A percentile compares a stretch with the other conserved stretches of the same genome.
phyloP scores from a whole-genome alignment of 2,113 vertebrate species.

The Odobenus rosmarus region DNA sequence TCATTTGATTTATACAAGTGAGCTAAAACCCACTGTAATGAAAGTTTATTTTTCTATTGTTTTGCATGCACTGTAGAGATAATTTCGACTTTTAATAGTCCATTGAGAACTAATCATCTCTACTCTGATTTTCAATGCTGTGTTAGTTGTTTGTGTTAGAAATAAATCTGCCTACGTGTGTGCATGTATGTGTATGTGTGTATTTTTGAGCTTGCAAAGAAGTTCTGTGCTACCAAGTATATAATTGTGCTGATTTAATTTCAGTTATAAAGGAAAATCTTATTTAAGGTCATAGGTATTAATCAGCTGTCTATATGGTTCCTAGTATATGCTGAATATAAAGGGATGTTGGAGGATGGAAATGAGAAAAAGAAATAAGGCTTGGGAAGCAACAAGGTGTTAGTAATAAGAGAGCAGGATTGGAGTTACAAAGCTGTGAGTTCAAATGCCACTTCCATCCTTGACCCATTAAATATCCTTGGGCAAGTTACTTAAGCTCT shows the following conservation, averaged over 20 bases:
- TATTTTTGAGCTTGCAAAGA: background rate
- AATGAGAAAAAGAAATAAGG: background rate
- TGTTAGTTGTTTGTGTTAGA: background rate
- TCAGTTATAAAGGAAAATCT: background rate
- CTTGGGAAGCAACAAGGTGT: background rate
- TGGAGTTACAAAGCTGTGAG: background rate
- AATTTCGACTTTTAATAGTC: background rate
- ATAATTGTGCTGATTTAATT: background rate
- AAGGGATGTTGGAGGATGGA: background rate
- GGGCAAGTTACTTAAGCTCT: background rate
- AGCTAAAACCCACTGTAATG: background rate
- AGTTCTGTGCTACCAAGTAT: background rate
- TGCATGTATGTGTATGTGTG: rapidly evolving
- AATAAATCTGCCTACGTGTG: background rate
- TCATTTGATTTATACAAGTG: background rate
- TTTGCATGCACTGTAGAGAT: background rate
- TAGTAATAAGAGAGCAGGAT: background rate
- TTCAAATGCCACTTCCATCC: background rate
- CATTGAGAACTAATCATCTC: background rate
- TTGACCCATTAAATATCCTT: background rate
- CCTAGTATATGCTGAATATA: background rate
- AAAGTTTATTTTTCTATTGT: background rate
- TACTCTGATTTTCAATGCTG: background rate
- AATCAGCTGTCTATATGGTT: background rate
- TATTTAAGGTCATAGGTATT: background rate